phyloP scores from a whole-genome alignment of 2,113 vertebrate species.

The Lepus europaeus region DNA sequence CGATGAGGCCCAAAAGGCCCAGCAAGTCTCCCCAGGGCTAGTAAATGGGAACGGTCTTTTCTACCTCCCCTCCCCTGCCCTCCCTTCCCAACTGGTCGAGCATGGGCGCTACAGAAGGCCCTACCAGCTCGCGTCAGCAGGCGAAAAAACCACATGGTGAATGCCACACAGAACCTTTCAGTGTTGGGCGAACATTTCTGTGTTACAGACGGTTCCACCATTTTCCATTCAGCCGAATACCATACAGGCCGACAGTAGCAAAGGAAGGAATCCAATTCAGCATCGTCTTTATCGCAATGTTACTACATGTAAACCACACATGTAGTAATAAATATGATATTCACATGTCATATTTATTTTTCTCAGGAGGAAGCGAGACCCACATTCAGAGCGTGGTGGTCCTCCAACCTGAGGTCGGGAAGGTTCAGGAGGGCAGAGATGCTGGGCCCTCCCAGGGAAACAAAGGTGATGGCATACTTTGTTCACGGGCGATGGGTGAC shows the following conservation, averaged over 20 bases:
- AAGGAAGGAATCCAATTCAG: slow-evolving; percentile 76
- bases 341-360: slow-evolving; percentile 79
- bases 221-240: slow-evolving; percentile 65
- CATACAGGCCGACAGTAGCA: slow-evolving; percentile 77
- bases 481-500: background rate
- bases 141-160: background rate
- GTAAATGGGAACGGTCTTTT: background rate
- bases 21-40: background rate
- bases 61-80: background rate
- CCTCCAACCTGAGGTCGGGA: slow-evolving; percentile 60
- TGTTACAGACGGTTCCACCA: slow-evolving; percentile 52
- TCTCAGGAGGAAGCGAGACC: slow-evolving; percentile 73
- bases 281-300: slow-evolving; percentile 79
- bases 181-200: slow-evolving; percentile 57
- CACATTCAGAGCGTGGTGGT: slow-evolving; percentile 65
- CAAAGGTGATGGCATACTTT: background rate
- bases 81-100: background rate
- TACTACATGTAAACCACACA: slow-evolving; percentile 59
- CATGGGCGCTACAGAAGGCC: background rate
- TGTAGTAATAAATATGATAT: too few relatives aligned
- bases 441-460: background rate
- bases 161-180: background rate
- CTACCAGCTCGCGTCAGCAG: background rate
- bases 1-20: background rate
- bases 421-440: background rate